Base-by-base conservation (phyloP, 2,888 invertebrate genomes). In the Tetanocera ferruginea region DNA sequence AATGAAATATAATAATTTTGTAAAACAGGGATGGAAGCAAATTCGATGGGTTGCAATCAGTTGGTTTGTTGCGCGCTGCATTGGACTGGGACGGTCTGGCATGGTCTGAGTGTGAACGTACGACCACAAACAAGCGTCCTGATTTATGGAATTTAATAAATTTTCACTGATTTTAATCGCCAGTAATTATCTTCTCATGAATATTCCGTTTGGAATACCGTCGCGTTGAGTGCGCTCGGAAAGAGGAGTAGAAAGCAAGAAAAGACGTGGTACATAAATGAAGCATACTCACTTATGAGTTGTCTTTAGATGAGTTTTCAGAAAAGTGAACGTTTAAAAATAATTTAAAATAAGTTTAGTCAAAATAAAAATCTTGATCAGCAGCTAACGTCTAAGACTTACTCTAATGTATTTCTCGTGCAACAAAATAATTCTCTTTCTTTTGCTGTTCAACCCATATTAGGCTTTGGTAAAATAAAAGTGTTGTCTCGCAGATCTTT, bases 91-190 rank as follows among this genome's bases (percentile, higher is more conserved):
- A 52, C 23, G n/a, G 28, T 28, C 14, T 72, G 77, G 23, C 52
- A 11, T 69, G 69, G 23, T 9, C 70, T 67, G 49, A 55, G 23
- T 62, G 62, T 9, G 5, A 28, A 69, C 14, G 31, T 8, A n/a
- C 60, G 72, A 51, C 77, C 77, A 72, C 75, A 77, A 79, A 76
- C 79, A 77, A 76, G 78, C 66, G 80, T 80, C 67, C 84, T 87
- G 87, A 87, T 87, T 87, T 87, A 87, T 87, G 86, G 84, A 87
- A 87, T 87, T 87, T 87, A 86, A 87, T 87, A 87, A 87, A 87
- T 87, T 85, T 86, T 80, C 84, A 83, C 85, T 84, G 87, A 87
- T 87, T 87, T 87, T 87, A 87, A 87, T 87, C 87, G 86, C 80
- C 85, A 84, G 85, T 86, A 87, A 87, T 87, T 87, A 87, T 83